Evolutionary conservation across 2,888 invertebrate genomes (phyloP), one percentile per base, ranked within the genome.

Genomic region (Stenichneumon culpator): DNA sequence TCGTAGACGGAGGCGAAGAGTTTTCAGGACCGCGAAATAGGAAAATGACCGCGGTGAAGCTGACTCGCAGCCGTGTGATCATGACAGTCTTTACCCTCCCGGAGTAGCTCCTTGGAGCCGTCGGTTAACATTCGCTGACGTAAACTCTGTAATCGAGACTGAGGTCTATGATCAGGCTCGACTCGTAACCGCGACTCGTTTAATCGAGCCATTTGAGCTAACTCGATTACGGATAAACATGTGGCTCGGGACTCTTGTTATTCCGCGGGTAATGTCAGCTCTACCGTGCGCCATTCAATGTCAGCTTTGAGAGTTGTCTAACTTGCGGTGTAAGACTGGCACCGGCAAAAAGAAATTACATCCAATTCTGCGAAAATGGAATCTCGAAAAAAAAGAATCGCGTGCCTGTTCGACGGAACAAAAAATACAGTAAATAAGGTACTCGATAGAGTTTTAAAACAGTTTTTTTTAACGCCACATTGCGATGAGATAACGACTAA

Each of bases 121-220:
- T 60, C 19, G 47, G n/a, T 50, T 32, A 47, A 65, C 39, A 72
- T 25, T 72, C 36, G 72, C 50, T 63, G 60, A 60, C 63, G 70
- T 79, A 79, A 79, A 79, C 60, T 69, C 82, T 67, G 77, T 77
- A 77, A 82, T 82, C 77, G 72, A 50, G 54, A 78, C 69, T 57
- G 36, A 36, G 54, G 72, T 82, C 82, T 78, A 78, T 70, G 72
- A 72, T 82, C 77, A 67, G 72, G 65, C 74, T 47, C 63, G 74
- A 57, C 39, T 50, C 77, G 65, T 72, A 78, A 77, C 52, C 69
- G 65, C 74, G 69, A 57, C 67, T 57, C 72, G 72, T 78, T 82
- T 72, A 67, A 78, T 72, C 77, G 77, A 54, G 65, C 63, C 39
- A 50, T 72, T 79, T 52, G 47, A 79, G 28, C 39, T 52, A 63